Percentiles rank a stretch among this genome's conserved stretches.
Conservation (phyloP, 2,888 invertebrate genomes). For the Troides oblongomaculatus region DNA sequence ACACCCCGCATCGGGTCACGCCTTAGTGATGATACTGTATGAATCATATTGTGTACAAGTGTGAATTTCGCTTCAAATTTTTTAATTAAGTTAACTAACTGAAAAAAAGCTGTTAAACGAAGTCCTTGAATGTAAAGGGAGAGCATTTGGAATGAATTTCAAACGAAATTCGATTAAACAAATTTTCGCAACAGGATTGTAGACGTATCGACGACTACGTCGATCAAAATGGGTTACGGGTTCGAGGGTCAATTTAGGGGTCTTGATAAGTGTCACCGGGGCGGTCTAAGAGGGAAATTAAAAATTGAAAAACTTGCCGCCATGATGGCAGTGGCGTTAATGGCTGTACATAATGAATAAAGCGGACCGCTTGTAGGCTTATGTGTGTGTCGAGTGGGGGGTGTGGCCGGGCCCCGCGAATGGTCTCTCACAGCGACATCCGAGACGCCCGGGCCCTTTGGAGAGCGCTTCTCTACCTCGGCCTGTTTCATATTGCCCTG, state of each 20-base stretch:
- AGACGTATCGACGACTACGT: slow-evolving; percentile 14
- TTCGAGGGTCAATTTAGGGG: slow-evolving; percentile 69
- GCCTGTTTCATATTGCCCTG: slow-evolving; percentile 77
- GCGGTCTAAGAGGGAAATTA: slow-evolving; percentile 72
- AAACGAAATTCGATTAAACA: slow-evolving; percentile 36
- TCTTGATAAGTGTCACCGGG: slow-evolving; percentile 60
- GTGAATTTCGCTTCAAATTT: slow-evolving; percentile 4
- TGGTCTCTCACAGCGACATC: slow-evolving; percentile 76
- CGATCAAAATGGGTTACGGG: slow-evolving; percentile 56
- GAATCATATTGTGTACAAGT: slow-evolving; percentile 18
- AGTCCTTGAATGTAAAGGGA: slow-evolving; percentile 12
- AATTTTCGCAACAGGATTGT: slow-evolving; percentile 24
- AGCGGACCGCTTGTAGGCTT: slow-evolving; percentile 74
- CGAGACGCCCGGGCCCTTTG: slow-evolving; percentile 75
- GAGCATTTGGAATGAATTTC: slow-evolving; percentile 19
- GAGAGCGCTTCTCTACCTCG: slow-evolving; percentile 70
- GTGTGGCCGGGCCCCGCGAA: slow-evolving; percentile 76
- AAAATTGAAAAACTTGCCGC: slow-evolving; percentile 78
- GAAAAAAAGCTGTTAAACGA: slow-evolving; percentile 3
- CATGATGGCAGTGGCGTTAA: slow-evolving; percentile 77
- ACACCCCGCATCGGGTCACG: slow-evolving; percentile 26
- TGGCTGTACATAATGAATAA: slow-evolving; percentile 80
- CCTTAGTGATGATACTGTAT: slow-evolving; percentile 20
- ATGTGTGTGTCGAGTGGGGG: slow-evolving; percentile 77
- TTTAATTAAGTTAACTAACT: slow-evolving; percentile 8